These are phyloP conservation scores for Intellagama lesueurii DNA, from an alignment of 2,797 vertebrate genomes.

Conservation along the genomic window DNA sequence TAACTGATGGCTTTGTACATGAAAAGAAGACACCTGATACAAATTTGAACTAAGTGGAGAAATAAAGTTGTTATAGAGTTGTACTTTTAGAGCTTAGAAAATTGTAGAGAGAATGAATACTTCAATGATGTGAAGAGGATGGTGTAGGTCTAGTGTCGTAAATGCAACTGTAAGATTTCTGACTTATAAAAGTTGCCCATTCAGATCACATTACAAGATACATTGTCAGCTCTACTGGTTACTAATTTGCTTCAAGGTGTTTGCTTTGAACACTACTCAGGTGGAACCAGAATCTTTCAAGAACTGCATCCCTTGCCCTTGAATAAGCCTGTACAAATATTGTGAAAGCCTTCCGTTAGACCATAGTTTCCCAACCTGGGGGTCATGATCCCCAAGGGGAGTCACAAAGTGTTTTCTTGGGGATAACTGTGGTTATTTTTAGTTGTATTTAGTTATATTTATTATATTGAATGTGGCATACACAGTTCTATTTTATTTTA, in stretches of 20 bases:
- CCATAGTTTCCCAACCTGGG: neutral
- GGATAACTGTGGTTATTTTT: too few species aligned
- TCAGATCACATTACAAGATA: neutral
- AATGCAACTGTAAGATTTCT: neutral
- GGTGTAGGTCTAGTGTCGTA: neutral
- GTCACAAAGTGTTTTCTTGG: too few species aligned
- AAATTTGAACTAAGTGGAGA: conserved; percentile 70
- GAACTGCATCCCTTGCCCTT: neutral
- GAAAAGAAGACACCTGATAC: conserved; percentile 72
- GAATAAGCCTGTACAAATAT: neutral
- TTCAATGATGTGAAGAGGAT: neutral
- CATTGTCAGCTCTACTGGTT: neutral
- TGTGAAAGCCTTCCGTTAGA: neutral
- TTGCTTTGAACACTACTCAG: neutral
- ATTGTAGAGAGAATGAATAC: neutral
- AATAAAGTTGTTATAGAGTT: conserved; percentile 61
- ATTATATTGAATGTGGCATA: too few species aligned
- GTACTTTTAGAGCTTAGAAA: conserved; percentile 42
- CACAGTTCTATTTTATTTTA: too few species aligned
- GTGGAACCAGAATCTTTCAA: neutral
- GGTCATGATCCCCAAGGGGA: too few species aligned
- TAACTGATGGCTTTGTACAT: conserved; percentile 75
- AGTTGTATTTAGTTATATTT: too few species aligned
- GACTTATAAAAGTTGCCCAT: neutral
- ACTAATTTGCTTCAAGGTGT: neutral